Conservation (phyloP, 2,888 invertebrate genomes). For the Cephus sareptanus region DNA sequence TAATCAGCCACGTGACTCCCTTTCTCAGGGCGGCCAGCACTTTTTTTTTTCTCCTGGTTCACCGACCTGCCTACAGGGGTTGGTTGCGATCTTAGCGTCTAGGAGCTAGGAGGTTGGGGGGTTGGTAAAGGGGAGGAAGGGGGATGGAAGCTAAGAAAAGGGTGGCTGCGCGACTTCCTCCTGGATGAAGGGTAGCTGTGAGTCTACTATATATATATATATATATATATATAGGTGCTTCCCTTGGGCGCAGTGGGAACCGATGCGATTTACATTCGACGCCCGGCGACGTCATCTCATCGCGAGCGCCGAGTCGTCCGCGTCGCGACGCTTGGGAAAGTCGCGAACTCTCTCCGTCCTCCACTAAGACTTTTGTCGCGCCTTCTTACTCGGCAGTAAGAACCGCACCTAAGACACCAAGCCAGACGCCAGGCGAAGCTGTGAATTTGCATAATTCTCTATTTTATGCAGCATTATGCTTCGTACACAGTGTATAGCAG, state of each 20-base stretch:
- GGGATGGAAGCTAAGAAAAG: not conserved
- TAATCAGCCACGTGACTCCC: not conserved
- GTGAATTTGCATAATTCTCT: not conserved
- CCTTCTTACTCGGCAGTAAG: not conserved
- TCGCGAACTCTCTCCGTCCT: too few species aligned
- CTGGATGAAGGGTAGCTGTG: not conserved
- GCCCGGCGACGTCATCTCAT: not conserved
- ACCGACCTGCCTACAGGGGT: not conserved
- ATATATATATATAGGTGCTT: not conserved
- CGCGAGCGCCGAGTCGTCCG: not conserved
- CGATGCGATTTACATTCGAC: not conserved
- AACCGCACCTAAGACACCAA: not conserved
- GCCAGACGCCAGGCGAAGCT: not conserved
- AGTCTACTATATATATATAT: not conserved
- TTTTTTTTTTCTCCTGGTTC: not conserved
- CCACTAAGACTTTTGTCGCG: not conserved
- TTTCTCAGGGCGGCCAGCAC: not conserved
- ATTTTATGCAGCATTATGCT: not conserved
- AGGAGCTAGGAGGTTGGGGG: not conserved
- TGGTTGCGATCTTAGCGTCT: not conserved
- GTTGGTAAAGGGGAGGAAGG: not conserved
- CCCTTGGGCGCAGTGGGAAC: not conserved
- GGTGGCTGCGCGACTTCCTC: not conserved
- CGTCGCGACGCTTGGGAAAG: not conserved
- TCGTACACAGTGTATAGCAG: not conserved